phyloP scores from a whole-genome alignment of 2,113 vertebrate genomes.

The Anolis sagrei region DNA sequence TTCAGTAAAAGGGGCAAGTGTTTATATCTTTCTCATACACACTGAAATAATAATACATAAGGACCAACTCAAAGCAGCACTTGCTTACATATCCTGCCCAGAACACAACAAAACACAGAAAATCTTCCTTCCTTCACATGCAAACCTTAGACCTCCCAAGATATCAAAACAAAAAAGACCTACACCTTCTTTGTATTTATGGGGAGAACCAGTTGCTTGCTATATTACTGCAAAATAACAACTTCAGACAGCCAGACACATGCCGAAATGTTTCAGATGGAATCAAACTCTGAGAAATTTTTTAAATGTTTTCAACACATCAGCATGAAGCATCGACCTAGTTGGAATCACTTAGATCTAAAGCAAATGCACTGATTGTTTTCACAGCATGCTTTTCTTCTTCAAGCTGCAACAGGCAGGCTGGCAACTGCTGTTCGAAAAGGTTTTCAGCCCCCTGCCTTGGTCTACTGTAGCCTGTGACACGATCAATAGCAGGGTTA shows the following conservation, averaged over 20 bases:
- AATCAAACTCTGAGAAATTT: slow-evolving; percentile 82
- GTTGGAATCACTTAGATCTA: slow-evolving; percentile 88
- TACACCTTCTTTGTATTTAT: slow-evolving; percentile 51
- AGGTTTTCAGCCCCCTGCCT: slow-evolving; percentile 86
- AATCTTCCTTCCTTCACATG: background rate
- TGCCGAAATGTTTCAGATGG: slow-evolving; percentile 74
- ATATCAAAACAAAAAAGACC: slow-evolving; percentile 61
- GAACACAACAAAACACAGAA: background rate
- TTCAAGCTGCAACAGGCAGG: slow-evolving; percentile 76
- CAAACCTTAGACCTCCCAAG: slow-evolving; percentile 42
- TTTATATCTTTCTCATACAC: slow-evolving; percentile 33
- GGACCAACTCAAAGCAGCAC: slow-evolving; percentile 36
- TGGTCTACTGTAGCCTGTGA: slow-evolving; percentile 77
- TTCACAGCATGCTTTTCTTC: slow-evolving; percentile 86
- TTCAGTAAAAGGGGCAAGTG: slow-evolving; percentile 5
- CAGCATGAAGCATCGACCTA: slow-evolving; percentile 87
- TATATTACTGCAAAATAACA: slow-evolving; percentile 74
- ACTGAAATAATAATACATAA: slow-evolving; percentile 32
- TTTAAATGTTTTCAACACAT: slow-evolving; percentile 87
- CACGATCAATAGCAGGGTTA: slow-evolving; percentile 83
- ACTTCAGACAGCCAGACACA: slow-evolving; percentile 68
- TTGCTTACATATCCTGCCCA: background rate
- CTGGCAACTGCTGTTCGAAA: slow-evolving; percentile 70
- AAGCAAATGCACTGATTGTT: slow-evolving; percentile 92
- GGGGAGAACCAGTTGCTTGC: slow-evolving; percentile 60